Evolutionary conservation across 2,888 invertebrate species (phyloP).

Genomic region (Poecilus cupreus): DNA sequence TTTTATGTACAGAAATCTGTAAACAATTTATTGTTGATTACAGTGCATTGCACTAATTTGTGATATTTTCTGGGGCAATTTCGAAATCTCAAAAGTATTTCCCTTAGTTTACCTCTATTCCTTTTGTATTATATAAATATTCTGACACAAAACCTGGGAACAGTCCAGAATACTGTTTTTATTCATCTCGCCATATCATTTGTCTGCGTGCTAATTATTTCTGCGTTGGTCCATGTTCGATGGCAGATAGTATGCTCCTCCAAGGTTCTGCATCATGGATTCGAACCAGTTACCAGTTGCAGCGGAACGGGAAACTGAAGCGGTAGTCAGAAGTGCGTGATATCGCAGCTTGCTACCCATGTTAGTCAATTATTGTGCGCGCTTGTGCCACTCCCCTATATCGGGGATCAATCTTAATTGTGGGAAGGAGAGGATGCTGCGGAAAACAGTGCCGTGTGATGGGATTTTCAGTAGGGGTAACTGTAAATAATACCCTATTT

Average conservation of each 20-base stretch:
- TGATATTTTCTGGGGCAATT: too few species aligned
- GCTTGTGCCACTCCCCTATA: conserved; percentile 55
- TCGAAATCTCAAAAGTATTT: too few species aligned
- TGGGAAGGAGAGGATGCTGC: conserved; percentile 32
- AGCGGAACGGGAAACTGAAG: conserved; percentile 33
- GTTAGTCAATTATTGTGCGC: conserved; percentile 58
- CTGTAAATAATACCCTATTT: too few species aligned
- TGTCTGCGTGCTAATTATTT: conserved; percentile 55
- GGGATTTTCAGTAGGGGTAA: neutral
- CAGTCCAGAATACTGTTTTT: neutral
- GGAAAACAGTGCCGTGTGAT: neutral
- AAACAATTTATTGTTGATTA: too few species aligned
- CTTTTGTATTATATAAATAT: neutral
- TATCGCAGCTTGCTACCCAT: conserved; percentile 50
- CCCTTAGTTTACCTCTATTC: too few species aligned
- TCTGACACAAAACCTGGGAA: neutral
- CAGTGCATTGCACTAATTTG: too few species aligned
- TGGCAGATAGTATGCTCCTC: conserved; percentile 8
- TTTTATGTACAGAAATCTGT: too few species aligned
- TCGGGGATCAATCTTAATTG: conserved; percentile 56
- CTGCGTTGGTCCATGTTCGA: conserved; percentile 25
- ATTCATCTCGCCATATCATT: conserved; percentile 11
- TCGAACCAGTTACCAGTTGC: conserved; percentile 30
- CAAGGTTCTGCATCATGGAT: neutral
- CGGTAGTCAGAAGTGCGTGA: conserved; percentile 17